These are phyloP conservation scores for Clivina fossor DNA, from an alignment of 2,888 invertebrate species.

Conservation along the genomic window DNA sequence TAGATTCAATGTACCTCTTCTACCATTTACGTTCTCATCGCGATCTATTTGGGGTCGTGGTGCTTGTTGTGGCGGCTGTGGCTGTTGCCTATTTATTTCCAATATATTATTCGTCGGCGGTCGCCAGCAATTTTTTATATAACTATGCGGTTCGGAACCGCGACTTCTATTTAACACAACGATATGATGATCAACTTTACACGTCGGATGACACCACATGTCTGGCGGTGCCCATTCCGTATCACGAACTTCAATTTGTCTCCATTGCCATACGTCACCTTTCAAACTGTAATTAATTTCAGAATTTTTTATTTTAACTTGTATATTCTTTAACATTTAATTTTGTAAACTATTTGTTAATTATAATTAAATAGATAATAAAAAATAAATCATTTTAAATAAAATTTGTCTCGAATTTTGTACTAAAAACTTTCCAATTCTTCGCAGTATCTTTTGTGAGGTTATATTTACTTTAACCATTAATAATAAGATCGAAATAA, in stretches of 20 bases:
- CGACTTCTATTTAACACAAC: slow-evolving; percentile 71
- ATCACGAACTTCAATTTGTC: slow-evolving; percentile 72
- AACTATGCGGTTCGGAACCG: slow-evolving; percentile 60
- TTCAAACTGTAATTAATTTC: slow-evolving; percentile 42
- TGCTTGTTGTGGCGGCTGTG: slow-evolving; percentile 53
- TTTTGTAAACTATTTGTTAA: background rate
- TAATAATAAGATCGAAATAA: no score
- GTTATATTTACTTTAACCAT: no score
- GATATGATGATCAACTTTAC: slow-evolving; percentile 76
- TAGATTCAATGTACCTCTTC: slow-evolving; percentile 59
- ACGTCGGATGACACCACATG: slow-evolving; percentile 93
- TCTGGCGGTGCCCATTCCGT: slow-evolving; percentile 80
- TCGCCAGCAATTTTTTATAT: slow-evolving; percentile 57
- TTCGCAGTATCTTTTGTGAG: no score
- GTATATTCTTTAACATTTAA: slow-evolving; percentile 1
- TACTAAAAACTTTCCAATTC: no score
- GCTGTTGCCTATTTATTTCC: slow-evolving; percentile 48
- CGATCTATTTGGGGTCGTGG: slow-evolving; percentile 59
- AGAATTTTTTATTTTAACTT: no score
- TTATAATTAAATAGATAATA: background rate
- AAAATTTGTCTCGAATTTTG: no score
- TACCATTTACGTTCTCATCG: slow-evolving; percentile 75
- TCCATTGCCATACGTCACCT: slow-evolving; percentile 69
- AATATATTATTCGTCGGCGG: slow-evolving; percentile 51
- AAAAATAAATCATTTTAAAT: no score